These are phyloP conservation scores for Scaptomyza cyrtandrae DNA, from an alignment of 2,888 invertebrate genomes.

Conservation along the genomic window DNA sequence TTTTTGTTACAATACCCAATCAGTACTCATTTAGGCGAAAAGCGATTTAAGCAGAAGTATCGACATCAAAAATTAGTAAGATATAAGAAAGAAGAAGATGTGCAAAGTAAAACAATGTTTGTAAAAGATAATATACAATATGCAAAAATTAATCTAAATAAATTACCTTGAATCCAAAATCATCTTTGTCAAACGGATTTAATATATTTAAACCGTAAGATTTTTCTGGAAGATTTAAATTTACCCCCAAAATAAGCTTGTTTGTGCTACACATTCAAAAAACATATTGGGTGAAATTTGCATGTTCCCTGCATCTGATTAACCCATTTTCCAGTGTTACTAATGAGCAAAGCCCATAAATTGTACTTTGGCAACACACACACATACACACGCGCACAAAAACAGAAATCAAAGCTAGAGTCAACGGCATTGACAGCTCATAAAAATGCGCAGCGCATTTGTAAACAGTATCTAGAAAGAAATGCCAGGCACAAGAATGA, in stretches of 20 bases:
- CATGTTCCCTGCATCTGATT: slow-evolving; percentile 62
- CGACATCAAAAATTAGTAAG: not conserved
- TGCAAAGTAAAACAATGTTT: not conserved
- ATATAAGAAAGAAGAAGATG: not conserved
- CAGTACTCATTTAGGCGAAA: not conserved
- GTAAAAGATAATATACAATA: no score
- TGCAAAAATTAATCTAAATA: not conserved
- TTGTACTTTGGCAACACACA: slow-evolving; percentile 45
- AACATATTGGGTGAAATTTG: slow-evolving; percentile 28
- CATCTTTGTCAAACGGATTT: not conserved
- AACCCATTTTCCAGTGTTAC: slow-evolving; percentile 62
- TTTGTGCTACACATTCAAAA: slow-evolving; percentile 11
- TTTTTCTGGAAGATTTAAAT: not conserved
- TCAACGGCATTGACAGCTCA: slow-evolving; percentile 36
- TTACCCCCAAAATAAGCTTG: not conserved
- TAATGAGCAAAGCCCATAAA: slow-evolving; percentile 70
- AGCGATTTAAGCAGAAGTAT: not conserved
- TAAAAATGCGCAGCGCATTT: slow-evolving; percentile 62
- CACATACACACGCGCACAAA: not conserved
- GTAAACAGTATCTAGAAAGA: slow-evolving; percentile 38
- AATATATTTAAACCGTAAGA: not conserved
- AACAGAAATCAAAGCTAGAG: slow-evolving; percentile 26
- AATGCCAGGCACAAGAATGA: slow-evolving; percentile 39
- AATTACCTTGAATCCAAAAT: not conserved
- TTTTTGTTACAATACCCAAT: not conserved